Evolutionary conservation across 2,113 vertebrate genomes (phyloP), one percentile per base, ranked within the genome.

Genomic region (Cranoglanis bouderius): DNA sequence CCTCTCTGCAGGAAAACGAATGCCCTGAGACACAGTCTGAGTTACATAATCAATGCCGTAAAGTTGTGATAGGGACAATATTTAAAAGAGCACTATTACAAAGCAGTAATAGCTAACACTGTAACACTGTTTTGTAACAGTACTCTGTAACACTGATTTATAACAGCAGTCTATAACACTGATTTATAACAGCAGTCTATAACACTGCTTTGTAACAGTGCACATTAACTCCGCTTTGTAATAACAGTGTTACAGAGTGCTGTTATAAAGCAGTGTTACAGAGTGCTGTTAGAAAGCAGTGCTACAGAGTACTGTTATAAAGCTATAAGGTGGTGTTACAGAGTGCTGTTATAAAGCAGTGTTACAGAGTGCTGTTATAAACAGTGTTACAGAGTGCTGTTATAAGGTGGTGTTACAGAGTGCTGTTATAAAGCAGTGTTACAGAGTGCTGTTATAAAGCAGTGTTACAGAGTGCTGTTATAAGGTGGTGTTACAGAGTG

Each of bases 1-100:
- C 49, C 29, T 32, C 53, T 19, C 67, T 75, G 35, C 70, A 29
- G 70, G 67, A 86, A n/a, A 59, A 87, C 65, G 70, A 61, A 61
- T 61, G 49, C n/a, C 70, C 72, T 77, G 43, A 81, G 40, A 35
- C 75, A 70, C 61, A 35, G 24, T 77, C 26, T 49, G 43, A 35
- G 59, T 35, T 59, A 75, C 59, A 51, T n/a, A 86, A 70, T 49
- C 12, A 32, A 6, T 40, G 51, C 43, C 18, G 35, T 74, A 10
- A 38, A 61, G 40, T 13, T 81, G n/a, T 70, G 19, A 18, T 65
- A 43, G 32, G 67, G 38, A 78, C n/a, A 21, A 24, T 12, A 12
- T 8, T 26, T 77, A n/a, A 63, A 67, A 32, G 65, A 32, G n/a
- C 35, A 14, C 32, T 70, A 35, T 35, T 70, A 70, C 6, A 35